Base-by-base conservation (phyloP, 1,140 invertebrate genomes). In the Matsumurasca onukii region DNA sequence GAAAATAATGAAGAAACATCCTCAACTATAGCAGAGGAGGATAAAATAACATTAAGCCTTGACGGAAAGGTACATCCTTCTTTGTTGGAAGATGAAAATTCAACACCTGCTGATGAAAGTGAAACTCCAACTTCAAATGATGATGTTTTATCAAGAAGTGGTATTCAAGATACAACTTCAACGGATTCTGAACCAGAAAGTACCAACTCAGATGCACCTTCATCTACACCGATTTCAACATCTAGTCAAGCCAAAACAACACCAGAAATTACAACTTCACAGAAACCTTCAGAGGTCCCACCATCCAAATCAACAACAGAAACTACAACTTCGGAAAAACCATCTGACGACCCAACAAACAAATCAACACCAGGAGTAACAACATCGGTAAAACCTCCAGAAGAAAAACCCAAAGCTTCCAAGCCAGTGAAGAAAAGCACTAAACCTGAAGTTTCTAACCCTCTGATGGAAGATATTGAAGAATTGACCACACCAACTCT, bases 401-500 rank as follows among this genome's bases (percentile, higher is more conserved):
- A 29, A 9, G 30, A 63, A 31, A 30, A 30, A 31, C 31, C 59
- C 17, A 31, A 61, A 27, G 22, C 59, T 3, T 31, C 20, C 3
- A 63, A 63, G 13, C 59, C 59, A 2, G 39, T n/a, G 17, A 31
- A 30, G n/a, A n/a, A n/a, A 29, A 63, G 30, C 29, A 30, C 59
- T 63, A 2, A n/a, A n/a, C n/a, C n/a, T n/a, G n/a, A n/a, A n/a
- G n/a, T n/a, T n/a, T n/a, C n/a, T n/a, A n/a, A n/a, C n/a, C n/a
- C n/a, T n/a, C n/a, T n/a, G n/a, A n/a, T n/a, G n/a, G 59, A 63
- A 3, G 59, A 63, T 3, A 63, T 31, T 31, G 59, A 63, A 31
- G 49, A 51, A 20, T 51, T 51, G 49, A 51, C 49, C n/a, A 63
- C 59, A 15, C 15, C 59, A 31, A 30, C 27, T 1, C 27, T 31